Evolutionary conservation across 2,888 invertebrate species (phyloP).

Genomic region (Trachelus troglodyta): DNA sequence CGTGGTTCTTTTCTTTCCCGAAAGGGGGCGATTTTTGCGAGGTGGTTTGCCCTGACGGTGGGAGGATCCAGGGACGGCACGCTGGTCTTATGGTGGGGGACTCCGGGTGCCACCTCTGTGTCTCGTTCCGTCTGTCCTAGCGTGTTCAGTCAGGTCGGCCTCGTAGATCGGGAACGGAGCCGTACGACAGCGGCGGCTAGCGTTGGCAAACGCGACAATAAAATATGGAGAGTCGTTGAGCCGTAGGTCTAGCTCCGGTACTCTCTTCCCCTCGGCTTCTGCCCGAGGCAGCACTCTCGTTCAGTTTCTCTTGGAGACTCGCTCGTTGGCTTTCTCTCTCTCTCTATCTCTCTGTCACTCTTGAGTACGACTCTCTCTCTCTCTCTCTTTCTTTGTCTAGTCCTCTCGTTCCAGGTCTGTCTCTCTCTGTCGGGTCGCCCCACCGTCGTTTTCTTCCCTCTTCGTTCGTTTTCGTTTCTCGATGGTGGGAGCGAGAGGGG

Average conservation of each 20-base stretch:
- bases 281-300: conserved; percentile 10
- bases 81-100: conserved; percentile 37
- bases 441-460: conserved; percentile 48
- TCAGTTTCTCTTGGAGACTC: conserved; percentile 15
- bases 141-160: conserved; percentile 26
- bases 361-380: conserved; percentile 25
- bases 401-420: conserved; percentile 15
- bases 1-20: conserved; percentile 58
- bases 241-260: conserved; percentile 45
- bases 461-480: conserved; percentile 37
- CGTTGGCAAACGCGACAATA: conserved; percentile 63
- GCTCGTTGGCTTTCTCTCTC: conserved; percentile 23
- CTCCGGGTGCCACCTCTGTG: conserved; percentile 28
- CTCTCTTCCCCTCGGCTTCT: conserved; percentile 35
- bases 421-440: conserved; percentile 39
- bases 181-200: conserved; percentile 46
- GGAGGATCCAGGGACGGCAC: conserved; percentile 57
- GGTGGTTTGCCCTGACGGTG: conserved; percentile 57
- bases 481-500: conserved; percentile 17
- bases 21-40: conserved; percentile 63
- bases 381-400: conserved; percentile 31
- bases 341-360: conserved; percentile 25
- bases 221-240: conserved; percentile 57
- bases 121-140: conserved; percentile 3
- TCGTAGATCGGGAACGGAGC: conserved; percentile 46